Percentiles rank a stretch among this genome's conserved stretches.
Conservation (phyloP, 2,113 vertebrate species). For the Aptenodytes patagonicus region DNA sequence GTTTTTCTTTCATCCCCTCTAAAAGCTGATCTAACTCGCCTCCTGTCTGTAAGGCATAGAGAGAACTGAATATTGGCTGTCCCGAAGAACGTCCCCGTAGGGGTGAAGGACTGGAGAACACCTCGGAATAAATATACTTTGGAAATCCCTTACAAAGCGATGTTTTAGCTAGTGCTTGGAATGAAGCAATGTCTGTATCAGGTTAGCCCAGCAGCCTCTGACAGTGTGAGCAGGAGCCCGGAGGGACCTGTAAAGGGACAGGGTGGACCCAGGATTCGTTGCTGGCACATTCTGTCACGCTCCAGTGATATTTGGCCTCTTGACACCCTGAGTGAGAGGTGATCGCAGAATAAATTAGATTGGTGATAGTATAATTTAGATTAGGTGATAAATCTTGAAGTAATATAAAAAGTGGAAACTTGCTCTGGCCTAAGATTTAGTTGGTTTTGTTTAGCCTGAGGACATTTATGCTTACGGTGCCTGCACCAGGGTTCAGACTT, state of each 20-base stretch:
- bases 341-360: not conserved
- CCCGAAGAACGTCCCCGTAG: not conserved
- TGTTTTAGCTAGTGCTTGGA: constrained; percentile 21
- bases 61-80: not conserved
- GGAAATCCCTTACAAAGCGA: constrained; percentile 49
- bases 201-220: constrained; percentile 28
- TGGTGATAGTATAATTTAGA: not conserved
- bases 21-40: not conserved
- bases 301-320: not conserved
- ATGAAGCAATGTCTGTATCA: constrained; percentile 35
- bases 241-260: not conserved
- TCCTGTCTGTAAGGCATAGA: not conserved
- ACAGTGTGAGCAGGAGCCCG: not conserved
- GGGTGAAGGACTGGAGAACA: constrained; percentile 32
- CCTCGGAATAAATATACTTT: constrained; percentile 7
- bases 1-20: not conserved
- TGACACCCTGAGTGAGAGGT: not conserved
- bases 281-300: constrained; percentile 31
- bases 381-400: not conserved
- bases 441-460: not conserved
- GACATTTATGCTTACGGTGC: not conserved
- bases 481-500: not conserved
- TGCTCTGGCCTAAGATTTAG: not conserved
- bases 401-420: not conserved
- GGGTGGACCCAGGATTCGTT: not conserved